Base-by-base conservation (phyloP, 2,113 vertebrate genomes). In the Ellobius talpinus region DNA sequence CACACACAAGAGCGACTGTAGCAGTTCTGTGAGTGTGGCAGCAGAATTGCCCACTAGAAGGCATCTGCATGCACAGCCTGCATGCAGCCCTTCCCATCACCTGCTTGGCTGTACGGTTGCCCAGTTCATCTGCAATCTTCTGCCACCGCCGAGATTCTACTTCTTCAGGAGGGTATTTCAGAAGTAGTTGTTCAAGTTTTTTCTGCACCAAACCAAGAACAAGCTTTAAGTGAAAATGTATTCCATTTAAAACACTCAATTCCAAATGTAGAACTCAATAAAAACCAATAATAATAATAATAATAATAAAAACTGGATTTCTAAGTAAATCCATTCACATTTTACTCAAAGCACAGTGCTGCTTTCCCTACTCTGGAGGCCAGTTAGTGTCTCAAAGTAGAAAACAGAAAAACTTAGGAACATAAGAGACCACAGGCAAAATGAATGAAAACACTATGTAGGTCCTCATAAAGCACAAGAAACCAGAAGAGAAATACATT, bases 141-240 rank as follows among this genome's bases (percentile, higher is more conserved):
- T 99, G 99, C 99, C 99, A 99, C 70, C 99, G 99, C 91, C 99
- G 99, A 9, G 99, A 99, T 98, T 99, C 99, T 1, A 99, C 98
- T 97, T 99, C 99, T 97, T 99, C 99, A 1, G 99, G 99, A 7
- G 99, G 99, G 61, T 99, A 99, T 98, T 99, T 99, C 81, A 99
- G 89, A 52, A 99, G 99, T 91, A 99, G 98, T 39, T 99, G 99
- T 97, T 99, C 99, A 88, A 99, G 98, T 97, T 99, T 99, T 99
- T 99, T 99, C 99, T 99, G 97, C 86, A 97, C 23, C 91, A 97
- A 95, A 93, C 36, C 42, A 97, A 91, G 42, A 94, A 10, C 90
- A 97, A 66, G 96, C 70, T 4, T 14, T 14, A 74, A 47, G 16
- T 61, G 63, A 96, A 94, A 94, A 90, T n/a, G 45, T 92, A 96